Evolutionary conservation across 2,113 vertebrate genomes (phyloP), one percentile per base, ranked within the genome.

Genomic region (Cynopterus brachyotis): DNA sequence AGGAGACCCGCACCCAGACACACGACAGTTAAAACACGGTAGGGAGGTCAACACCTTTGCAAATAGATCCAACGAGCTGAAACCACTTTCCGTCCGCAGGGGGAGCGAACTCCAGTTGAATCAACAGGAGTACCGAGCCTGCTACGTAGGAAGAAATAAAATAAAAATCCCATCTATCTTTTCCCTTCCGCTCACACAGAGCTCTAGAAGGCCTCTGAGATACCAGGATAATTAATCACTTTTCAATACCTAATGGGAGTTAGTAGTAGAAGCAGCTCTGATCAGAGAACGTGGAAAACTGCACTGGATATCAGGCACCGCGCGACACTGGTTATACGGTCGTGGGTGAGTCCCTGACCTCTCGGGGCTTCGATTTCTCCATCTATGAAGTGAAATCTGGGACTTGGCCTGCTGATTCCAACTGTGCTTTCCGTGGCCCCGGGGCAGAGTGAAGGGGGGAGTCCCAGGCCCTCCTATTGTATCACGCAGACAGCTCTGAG

Each of bases 191-290:
- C n/a, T 78, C 57, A 81, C 16, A 47, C 24, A 91, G 85, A 91
- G 50, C 32, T 76, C 72, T 72, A 59, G 40, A n/a, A 90, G 50
- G 47, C 7, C 45, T 28, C 53, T 69, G 26, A 76, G 80, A 94
- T 80, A 83, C 82, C 59, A 42, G 60, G 53, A 30, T 86, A 88
- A 95, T 81, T 89, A 60, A 91, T 83, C 66, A 95, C 89, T 64
- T 96, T 60, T 93, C 89, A 72, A 50, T 90, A 90, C 76, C 91
- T 30, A 42, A 40, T n/a, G 67, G 53, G 26, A 76, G 45, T 79
- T 42, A 30, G 67, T 42, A 30, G 67, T 45, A 37, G 78, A 72
- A 85, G 35, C 66, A 80, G 9, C 40, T 78, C 70, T 19, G 55
- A 40, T 57, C 20, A 76, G 32, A 45, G 22, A 42, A 37, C 10